Conservation (phyloP, 2,113 vertebrate species). For the Garra rufa region DNA sequence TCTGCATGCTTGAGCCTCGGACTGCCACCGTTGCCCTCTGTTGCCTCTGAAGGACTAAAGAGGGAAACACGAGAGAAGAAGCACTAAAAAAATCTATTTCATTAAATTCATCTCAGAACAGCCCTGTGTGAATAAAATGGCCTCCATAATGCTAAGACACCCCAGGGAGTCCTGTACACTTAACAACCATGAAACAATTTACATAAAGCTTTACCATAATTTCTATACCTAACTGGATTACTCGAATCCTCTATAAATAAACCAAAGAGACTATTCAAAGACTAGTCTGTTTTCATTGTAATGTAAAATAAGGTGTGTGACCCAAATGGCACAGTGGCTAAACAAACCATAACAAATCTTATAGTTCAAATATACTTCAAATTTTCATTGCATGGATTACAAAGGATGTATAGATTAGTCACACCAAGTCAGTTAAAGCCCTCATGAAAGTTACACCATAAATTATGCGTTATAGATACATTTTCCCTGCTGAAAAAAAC, state of each 20-base stretch:
- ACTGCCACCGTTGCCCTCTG: conserved; percentile 66
- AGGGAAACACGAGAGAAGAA: neutral
- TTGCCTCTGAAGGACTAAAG: conserved; percentile 65
- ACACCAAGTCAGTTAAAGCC: neutral
- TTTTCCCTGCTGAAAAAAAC: too few relatives aligned
- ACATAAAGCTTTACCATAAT: conserved; percentile 32
- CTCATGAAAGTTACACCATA: neutral
- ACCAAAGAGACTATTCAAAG: conserved; percentile 9
- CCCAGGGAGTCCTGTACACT: neutral
- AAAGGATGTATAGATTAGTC: neutral
- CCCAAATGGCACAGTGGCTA: neutral
- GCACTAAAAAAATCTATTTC: conserved; percentile 25
- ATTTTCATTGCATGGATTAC: neutral
- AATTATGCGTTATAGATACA: neutral
- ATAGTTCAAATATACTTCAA: neutral
- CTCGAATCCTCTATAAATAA: conserved; percentile 1
- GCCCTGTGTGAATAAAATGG: neutral
- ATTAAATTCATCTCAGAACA: conserved; percentile 3
- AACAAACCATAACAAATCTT: conserved; percentile 4
- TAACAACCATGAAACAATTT: conserved; percentile 34
- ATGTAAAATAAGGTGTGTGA: neutral
- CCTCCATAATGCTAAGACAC: neutral
- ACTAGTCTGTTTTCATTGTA: neutral
- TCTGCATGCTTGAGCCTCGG: conserved; percentile 45
- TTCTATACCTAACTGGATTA: conserved; percentile 21